Conservation (phyloP, 2,113 vertebrate species). For the Neolamprologus caudopunctatus region DNA sequence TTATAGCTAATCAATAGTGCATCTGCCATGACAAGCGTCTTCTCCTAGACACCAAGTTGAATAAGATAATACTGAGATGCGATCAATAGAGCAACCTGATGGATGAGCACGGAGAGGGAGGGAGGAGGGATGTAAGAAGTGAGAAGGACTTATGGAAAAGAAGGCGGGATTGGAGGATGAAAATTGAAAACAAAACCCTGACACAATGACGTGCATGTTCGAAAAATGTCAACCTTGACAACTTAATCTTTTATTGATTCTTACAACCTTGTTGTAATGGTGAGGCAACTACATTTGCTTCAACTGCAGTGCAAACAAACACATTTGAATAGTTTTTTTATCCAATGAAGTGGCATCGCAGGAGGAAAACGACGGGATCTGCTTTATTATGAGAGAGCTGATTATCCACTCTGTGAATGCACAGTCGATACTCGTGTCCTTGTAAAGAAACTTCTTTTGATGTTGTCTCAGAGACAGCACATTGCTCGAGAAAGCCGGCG, state of each 20-base stretch:
- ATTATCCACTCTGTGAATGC: neutral
- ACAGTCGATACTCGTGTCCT: neutral
- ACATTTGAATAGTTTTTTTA: neutral
- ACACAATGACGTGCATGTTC: neutral
- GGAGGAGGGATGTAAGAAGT: neutral
- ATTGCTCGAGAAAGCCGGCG: neutral
- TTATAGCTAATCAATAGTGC: conserved; percentile 69
- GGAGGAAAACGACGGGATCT: neutral
- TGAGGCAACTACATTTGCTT: neutral
- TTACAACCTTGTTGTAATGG: neutral
- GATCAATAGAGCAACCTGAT: conserved; percentile 61
- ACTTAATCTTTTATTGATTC: conserved; percentile 23
- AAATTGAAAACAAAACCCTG: conserved; percentile 19
- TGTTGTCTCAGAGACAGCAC: neutral
- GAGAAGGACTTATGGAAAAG: neutral
- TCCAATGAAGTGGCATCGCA: neutral
- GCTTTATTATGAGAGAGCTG: neutral
- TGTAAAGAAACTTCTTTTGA: neutral
- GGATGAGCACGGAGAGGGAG: conserved; percentile 32
- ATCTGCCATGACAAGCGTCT: conserved; percentile 55
- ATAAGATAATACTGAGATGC: conserved; percentile 62
- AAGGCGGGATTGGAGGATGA: neutral
- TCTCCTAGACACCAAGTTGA: conserved; percentile 63
- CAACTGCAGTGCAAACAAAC: neutral
- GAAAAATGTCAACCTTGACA: conserved; percentile 16